Evolutionary conservation across 2,888 invertebrate species (phyloP).

Genomic region (Acanthosepion lycidas): DNA sequence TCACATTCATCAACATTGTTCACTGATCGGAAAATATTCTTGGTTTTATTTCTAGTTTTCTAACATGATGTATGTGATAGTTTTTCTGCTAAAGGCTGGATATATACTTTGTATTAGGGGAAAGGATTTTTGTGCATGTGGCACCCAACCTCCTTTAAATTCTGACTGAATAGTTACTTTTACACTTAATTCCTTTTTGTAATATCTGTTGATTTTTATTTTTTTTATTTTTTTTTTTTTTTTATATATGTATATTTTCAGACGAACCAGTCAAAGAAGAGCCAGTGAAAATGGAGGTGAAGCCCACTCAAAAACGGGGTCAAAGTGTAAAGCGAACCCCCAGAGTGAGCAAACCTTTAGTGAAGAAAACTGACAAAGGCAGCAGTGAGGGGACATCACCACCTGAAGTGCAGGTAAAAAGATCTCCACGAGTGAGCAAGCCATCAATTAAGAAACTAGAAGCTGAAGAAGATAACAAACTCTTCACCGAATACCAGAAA

Average conservation of each 20-base stretch:
- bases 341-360: neutral
- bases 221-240: neutral
- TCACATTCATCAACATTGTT: too few species aligned
- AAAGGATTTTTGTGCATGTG: too few species aligned
- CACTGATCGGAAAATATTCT: too few species aligned
- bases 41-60: too few species aligned
- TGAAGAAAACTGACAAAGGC: slow-evolving; percentile 14
- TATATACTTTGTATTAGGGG: too few species aligned
- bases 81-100: too few species aligned
- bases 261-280: neutral
- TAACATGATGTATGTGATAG: too few species aligned
- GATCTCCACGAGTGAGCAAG: slow-evolving; percentile 57
- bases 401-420: slow-evolving; percentile 48
- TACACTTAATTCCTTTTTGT: neutral
- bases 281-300: neutral
- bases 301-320: neutral
- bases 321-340: neutral
- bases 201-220: neutral
- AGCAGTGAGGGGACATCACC: neutral
- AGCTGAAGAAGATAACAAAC: slow-evolving; percentile 62
- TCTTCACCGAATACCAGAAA: slow-evolving; percentile 51
- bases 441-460: slow-evolving; percentile 65
- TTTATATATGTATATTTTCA: neutral
- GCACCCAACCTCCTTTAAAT: too few species aligned
- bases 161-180: too few species aligned